A percentile compares a stretch with the other conserved stretches of the same genome.
phyloP scores from a whole-genome alignment of 2,113 vertebrate genomes.

The Catharus minimus region DNA sequence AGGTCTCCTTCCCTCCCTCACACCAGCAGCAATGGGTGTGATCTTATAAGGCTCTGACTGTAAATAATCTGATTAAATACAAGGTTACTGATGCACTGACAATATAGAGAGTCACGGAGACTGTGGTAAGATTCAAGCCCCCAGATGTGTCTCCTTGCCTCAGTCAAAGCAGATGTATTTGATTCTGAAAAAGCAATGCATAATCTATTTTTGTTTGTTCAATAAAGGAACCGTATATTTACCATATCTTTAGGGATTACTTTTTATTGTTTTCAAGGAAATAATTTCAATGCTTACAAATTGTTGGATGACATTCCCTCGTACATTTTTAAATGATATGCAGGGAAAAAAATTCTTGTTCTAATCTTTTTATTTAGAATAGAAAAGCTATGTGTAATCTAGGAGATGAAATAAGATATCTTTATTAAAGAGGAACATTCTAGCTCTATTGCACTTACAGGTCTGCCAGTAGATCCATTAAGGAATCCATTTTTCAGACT shows the following conservation, averaged over 20 bases:
- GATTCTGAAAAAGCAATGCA: slow-evolving; percentile 65
- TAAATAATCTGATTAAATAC: slow-evolving; percentile 75
- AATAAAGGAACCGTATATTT: slow-evolving; percentile 74
- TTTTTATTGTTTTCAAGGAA: slow-evolving; percentile 59
- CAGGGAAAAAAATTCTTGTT: slow-evolving; percentile 31
- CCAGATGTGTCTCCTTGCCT: slow-evolving; percentile 62
- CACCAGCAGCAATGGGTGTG: slow-evolving; percentile 51
- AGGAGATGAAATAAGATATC: slow-evolving; percentile 42
- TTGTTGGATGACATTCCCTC: slow-evolving; percentile 42
- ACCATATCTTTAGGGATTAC: slow-evolving; percentile 66
- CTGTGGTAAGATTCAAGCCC: slow-evolving; percentile 30
- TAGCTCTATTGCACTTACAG: slow-evolving; percentile 55
- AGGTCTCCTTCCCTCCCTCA: slow-evolving; percentile 56
- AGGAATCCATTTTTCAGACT: slow-evolving; percentile 65
- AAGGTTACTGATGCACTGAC: slow-evolving; percentile 65
- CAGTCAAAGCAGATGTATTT: slow-evolving; percentile 70
- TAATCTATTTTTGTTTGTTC: slow-evolving; percentile 73
- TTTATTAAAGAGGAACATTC: slow-evolving; percentile 66
- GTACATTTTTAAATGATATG: slow-evolving; percentile 51
- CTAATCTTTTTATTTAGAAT: slow-evolving; percentile 56
- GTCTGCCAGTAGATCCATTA: slow-evolving; percentile 72
- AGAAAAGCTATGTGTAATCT: slow-evolving; percentile 43
- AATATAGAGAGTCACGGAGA: slow-evolving; percentile 48
- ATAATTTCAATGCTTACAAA: slow-evolving; percentile 54
- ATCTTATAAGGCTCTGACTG: slow-evolving; percentile 62